Evolutionary conservation across 2,888 invertebrate species (phyloP).

Genomic region (Clanis bilineata): DNA sequence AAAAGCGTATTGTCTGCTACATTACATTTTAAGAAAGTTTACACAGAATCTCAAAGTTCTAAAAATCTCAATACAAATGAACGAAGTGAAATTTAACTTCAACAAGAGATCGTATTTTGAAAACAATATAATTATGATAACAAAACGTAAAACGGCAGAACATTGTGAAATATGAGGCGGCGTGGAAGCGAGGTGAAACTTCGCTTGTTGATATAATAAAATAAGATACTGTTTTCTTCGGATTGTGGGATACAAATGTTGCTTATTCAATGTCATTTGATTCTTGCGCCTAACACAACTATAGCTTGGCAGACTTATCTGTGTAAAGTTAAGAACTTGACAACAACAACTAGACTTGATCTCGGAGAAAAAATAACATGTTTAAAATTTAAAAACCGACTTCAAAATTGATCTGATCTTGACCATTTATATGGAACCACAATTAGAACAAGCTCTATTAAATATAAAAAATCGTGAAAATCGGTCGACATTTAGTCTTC

Average conservation of each 20-base stretch:
- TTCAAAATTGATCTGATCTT: too few relatives aligned
- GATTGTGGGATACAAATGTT: conserved; percentile 37
- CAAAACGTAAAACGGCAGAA: conserved; percentile 39
- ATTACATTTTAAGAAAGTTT: background rate
- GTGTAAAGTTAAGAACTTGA: too few relatives aligned
- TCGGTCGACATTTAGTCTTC: too few relatives aligned
- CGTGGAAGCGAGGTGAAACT: conserved; percentile 39
- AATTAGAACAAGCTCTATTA: too few relatives aligned
- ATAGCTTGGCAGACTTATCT: too few relatives aligned
- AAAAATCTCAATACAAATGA: background rate
- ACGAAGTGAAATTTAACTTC: conserved; percentile 1
- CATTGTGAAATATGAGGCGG: conserved; percentile 42
- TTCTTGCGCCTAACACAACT: background rate
- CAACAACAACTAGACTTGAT: too few relatives aligned
- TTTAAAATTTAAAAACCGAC: too few relatives aligned
- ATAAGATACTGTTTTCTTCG: conserved; percentile 33
- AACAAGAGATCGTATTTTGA: conserved; percentile 30
- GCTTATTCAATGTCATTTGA: background rate
- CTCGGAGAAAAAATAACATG: too few relatives aligned
- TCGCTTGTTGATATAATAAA: conserved; percentile 43
- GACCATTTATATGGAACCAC: too few relatives aligned
- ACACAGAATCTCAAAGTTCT: background rate
- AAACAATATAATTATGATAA: conserved; percentile 40
- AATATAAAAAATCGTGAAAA: too few relatives aligned
- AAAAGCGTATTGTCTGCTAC: too few relatives aligned